These are phyloP conservation scores for Potamilus streckersoni DNA, from an alignment of 1,140 invertebrate genomes.

Conservation along the genomic window DNA sequence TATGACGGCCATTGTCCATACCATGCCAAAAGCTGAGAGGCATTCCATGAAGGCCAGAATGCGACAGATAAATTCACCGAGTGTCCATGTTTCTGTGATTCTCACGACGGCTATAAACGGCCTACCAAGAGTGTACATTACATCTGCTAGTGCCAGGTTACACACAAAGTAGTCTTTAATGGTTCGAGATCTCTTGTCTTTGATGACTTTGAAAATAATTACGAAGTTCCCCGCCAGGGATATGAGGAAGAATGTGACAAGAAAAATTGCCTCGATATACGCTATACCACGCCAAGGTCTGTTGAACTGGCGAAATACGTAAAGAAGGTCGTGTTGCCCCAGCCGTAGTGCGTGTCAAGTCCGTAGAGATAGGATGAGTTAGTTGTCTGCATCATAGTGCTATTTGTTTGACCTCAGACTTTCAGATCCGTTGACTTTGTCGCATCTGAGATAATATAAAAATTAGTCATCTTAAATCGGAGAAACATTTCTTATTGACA, in stretches of 20 bases:
- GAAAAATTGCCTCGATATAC: slow-evolving; percentile 43
- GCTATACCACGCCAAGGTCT: slow-evolving; percentile 32
- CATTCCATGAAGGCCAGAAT: slow-evolving; percentile 42
- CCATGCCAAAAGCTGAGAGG: slow-evolving; percentile 48
- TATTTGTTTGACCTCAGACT: too few species aligned
- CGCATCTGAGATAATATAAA: too few species aligned
- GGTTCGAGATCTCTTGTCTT: slow-evolving; percentile 35
- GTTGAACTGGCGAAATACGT: slow-evolving; percentile 57
- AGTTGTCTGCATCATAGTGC: too few species aligned
- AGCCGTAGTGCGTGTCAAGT: slow-evolving; percentile 37
- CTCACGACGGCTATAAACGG: slow-evolving; percentile 50
- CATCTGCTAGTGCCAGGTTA: slow-evolving; percentile 53
- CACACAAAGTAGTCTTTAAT: slow-evolving; percentile 55
- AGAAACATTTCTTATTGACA: too few species aligned
- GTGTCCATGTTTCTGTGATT: slow-evolving; percentile 45
- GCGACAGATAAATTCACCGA: slow-evolving; percentile 48
- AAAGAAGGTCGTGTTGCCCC: slow-evolving; percentile 51
- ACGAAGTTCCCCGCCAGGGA: slow-evolving; percentile 55
- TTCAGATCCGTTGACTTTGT: too few species aligned
- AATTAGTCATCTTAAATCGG: too few species aligned
- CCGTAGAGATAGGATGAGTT: slow-evolving; percentile 49
- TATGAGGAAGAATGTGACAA: slow-evolving; percentile 50
- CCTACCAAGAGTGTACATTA: slow-evolving; percentile 43
- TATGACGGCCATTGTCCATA: slow-evolving; percentile 60
- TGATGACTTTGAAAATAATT: slow-evolving; percentile 41